Conservation (phyloP, 2,797 vertebrate genomes). For the Rhabdomys pumilio region DNA sequence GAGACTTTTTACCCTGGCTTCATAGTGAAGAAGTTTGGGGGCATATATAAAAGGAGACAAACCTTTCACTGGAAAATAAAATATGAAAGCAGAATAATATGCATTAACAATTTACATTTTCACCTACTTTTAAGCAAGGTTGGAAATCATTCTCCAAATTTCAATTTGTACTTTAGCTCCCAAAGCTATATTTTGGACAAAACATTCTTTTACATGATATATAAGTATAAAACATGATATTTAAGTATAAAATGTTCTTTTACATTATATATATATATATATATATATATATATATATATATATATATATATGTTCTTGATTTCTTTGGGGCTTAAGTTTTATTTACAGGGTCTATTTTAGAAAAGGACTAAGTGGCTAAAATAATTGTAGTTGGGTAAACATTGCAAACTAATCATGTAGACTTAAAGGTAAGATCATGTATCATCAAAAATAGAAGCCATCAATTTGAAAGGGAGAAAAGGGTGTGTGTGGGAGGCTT, state of each 20-base stretch:
- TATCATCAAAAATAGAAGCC: neutral
- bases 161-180: neutral
- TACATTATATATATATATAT: slow-evolving; percentile 21
- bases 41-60: neutral
- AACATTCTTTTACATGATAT: slow-evolving; percentile 25
- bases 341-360: slow-evolving; percentile 6
- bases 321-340: neutral
- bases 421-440: neutral
- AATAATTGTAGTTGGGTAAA: neutral
- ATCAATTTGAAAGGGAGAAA: neutral
- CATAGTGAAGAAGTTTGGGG: neutral
- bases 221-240: neutral
- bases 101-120: slow-evolving; percentile 17
- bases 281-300: slow-evolving; percentile 23
- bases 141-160: slow-evolving; percentile 21
- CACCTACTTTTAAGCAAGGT: slow-evolving; percentile 1
- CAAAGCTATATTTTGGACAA: neutral
- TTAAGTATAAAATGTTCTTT: neutral
- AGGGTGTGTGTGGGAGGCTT: neutral
- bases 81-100: neutral
- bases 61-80: neutral
- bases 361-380: neutral
- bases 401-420: neutral
- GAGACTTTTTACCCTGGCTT: neutral
- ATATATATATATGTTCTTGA: neutral